Conservation (phyloP, 2,888 invertebrate genomes). For the Sympetrum striolatum region DNA sequence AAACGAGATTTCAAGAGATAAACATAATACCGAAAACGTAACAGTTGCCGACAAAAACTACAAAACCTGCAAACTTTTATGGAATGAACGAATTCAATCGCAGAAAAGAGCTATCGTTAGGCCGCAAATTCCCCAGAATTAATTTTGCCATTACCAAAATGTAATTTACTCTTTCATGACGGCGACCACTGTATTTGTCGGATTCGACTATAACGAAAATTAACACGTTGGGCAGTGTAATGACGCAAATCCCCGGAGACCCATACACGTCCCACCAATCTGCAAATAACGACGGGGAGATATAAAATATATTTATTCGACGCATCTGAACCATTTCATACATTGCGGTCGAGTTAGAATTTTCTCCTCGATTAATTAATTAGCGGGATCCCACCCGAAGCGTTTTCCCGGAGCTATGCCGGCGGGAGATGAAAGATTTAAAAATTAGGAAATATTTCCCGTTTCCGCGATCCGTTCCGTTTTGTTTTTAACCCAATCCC, state of each 20-base stretch:
- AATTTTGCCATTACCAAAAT: background rate
- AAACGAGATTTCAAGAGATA: too few species aligned
- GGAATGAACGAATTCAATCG: too few species aligned
- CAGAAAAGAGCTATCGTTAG: too few species aligned
- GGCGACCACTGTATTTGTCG: too few species aligned
- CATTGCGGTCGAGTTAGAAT: background rate
- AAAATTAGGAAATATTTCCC: background rate
- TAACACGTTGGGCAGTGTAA: background rate
- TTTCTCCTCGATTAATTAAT: background rate
- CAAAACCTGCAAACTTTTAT: too few species aligned
- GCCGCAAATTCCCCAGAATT: background rate
- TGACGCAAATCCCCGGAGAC: background rate
- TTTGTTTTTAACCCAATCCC: background rate
- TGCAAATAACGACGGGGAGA: background rate
- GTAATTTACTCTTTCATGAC: background rate
- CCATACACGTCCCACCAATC: background rate
- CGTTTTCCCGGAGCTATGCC: background rate
- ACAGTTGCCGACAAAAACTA: too few species aligned
- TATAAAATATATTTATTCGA: background rate
- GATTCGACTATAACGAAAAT: background rate
- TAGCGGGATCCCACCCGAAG: background rate
- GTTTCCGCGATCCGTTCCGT: background rate
- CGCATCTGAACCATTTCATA: background rate
- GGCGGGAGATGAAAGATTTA: background rate
- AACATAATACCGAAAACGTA: too few species aligned